Conservation (phyloP, 1,140 invertebrate species). For the Sitophilus oryzae region DNA sequence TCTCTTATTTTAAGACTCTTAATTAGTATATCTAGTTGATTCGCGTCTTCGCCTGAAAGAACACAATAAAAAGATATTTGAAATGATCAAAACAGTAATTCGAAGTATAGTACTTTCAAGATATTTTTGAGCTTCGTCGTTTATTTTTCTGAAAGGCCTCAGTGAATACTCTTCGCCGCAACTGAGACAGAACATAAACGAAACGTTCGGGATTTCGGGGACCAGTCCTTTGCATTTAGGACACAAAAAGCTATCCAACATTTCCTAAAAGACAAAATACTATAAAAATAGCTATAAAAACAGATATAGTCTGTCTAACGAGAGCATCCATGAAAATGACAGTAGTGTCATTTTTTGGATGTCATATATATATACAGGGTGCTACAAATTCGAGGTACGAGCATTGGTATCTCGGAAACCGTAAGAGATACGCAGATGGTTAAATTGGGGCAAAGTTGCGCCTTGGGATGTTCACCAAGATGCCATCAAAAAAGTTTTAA, state of each 20-base stretch:
- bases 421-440: too few species aligned
- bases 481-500: too few species aligned
- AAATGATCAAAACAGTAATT: too few species aligned
- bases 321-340: neutral
- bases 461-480: too few species aligned
- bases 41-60: constrained; percentile 25
- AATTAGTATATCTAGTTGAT: constrained; percentile 28
- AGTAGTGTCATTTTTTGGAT: too few species aligned
- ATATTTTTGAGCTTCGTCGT: constrained; percentile 33
- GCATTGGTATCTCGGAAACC: too few species aligned
- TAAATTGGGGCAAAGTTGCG: too few species aligned
- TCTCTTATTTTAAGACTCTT: constrained; percentile 30
- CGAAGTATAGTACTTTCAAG: constrained; percentile 33
- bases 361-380: too few species aligned
- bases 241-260: constrained; percentile 34
- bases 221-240: constrained; percentile 32
- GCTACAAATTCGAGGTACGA: too few species aligned
- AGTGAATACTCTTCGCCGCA: constrained; percentile 30
- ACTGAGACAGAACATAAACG: constrained; percentile 25
- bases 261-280: constrained; percentile 34
- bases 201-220: constrained; percentile 25
- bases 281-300: too few species aligned
- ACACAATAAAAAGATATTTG: neutral
- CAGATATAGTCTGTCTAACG: too few species aligned
- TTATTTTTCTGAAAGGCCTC: constrained; percentile 28